A percentile compares a stretch with the other conserved stretches of the same genome.
phyloP scores from a whole-genome alignment of 2,888 invertebrate species.

The Bedellia somnulentella region DNA sequence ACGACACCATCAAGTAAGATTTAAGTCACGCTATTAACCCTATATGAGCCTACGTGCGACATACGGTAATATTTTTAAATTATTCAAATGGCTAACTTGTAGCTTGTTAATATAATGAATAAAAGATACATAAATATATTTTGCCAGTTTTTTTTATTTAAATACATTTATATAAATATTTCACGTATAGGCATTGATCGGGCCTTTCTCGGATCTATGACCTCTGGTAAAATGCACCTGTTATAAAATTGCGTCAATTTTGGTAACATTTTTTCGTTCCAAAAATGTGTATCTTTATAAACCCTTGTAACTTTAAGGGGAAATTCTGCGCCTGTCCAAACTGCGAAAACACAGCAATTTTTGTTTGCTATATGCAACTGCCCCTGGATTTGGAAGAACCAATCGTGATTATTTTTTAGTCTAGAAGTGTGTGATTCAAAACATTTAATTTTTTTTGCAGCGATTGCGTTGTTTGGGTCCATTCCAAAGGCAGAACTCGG shows the following conservation, averaged over 20 bases:
- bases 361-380: slow-evolving; percentile 6
- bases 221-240: slow-evolving; percentile 2
- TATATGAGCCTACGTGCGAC: no score
- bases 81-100: no score
- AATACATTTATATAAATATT: no score
- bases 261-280: neutral
- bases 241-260: slow-evolving; percentile 1
- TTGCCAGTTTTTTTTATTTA: no score
- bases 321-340: neutral
- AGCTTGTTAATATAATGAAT: no score
- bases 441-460: slow-evolving; percentile 5
- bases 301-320: neutral
- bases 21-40: no score
- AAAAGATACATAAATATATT: no score
- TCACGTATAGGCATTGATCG: neutral
- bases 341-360: slow-evolving; percentile 1
- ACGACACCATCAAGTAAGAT: no score
- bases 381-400: slow-evolving; percentile 7
- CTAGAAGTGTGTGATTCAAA: no score
- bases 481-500: slow-evolving; percentile 5
- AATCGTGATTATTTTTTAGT: slow-evolving; percentile 3
- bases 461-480: slow-evolving; percentile 3
- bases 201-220: slow-evolving; percentile 1
- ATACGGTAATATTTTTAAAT: no score
- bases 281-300: slow-evolving; percentile 1